Percentiles rank a stretch among this genome's conserved stretches.
phyloP scores from a whole-genome alignment of 2,797 vertebrate species.

The Poecilia wingei region DNA sequence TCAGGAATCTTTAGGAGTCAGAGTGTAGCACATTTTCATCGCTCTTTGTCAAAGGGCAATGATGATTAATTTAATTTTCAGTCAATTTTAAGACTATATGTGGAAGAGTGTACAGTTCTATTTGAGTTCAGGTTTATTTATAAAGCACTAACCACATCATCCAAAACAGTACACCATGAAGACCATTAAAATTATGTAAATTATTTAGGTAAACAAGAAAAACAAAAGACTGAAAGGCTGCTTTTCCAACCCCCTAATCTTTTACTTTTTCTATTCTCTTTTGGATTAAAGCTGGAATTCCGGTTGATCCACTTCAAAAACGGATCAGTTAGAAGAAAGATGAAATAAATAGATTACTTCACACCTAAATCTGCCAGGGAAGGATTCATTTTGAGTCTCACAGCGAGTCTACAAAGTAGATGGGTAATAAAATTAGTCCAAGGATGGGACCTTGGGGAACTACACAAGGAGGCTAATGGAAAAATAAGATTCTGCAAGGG shows the following conservation, averaged over 20 bases:
- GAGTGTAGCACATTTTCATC: constrained; percentile 38
- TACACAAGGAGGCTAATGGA: neutral
- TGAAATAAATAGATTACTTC: neutral
- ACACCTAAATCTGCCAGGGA: neutral
- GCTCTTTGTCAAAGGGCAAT: constrained; percentile 42
- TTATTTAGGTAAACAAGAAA: neutral
- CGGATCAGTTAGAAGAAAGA: neutral
- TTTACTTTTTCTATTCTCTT: neutral
- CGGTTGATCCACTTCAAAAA: neutral
- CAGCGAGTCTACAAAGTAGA: neutral
- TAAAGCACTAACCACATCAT: neutral
- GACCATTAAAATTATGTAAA: neutral
- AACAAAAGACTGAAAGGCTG: neutral
- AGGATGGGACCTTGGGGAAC: neutral
- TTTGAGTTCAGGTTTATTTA: neutral
- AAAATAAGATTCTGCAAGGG: neutral
- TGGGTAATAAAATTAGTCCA: neutral
- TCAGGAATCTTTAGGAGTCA: constrained; percentile 36
- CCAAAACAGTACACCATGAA: neutral
- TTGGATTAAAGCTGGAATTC: neutral
- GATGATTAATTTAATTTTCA: constrained; percentile 47
- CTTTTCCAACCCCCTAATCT: neutral
- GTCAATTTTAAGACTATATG: constrained; percentile 8
- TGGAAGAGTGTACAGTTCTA: constrained; percentile 18
- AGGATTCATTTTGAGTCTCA: neutral